Percentiles rank a stretch among this genome's conserved stretches.
phyloP scores from a whole-genome alignment of 2,113 vertebrate genomes.

The Tragulus kanchil region DNA sequence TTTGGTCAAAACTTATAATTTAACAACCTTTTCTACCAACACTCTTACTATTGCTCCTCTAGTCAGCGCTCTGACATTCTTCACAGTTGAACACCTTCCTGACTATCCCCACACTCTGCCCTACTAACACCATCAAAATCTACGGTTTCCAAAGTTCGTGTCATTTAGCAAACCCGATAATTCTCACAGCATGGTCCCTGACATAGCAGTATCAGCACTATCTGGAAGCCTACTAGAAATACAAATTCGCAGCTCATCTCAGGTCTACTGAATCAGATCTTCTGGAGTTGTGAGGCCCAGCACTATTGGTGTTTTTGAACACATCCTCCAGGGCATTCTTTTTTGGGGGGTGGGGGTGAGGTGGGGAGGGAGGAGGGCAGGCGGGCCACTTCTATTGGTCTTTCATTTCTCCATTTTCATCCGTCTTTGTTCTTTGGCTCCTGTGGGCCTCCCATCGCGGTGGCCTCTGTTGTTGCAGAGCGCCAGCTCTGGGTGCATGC shows the following conservation, averaged over 20 bases:
- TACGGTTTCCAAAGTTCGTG: background rate
- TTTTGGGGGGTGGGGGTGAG: too few relatives aligned
- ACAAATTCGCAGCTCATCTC: background rate
- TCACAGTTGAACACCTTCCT: background rate
- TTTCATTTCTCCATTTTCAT: too few relatives aligned
- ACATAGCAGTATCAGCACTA: background rate
- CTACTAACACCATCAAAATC: background rate
- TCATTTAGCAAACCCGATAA: background rate
- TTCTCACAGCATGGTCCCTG: background rate
- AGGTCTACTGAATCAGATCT: background rate
- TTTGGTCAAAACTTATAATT: slow-evolving; percentile 25
- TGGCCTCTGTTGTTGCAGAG: too few relatives aligned
- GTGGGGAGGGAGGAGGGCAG: too few relatives aligned
- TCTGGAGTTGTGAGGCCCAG: background rate
- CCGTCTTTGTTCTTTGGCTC: too few relatives aligned
- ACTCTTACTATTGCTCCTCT: background rate
- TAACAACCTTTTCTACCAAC: background rate
- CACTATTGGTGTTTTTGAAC: background rate
- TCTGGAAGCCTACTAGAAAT: background rate
- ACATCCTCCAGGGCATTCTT: background rate
- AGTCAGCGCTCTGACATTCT: background rate
- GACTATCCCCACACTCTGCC: background rate
- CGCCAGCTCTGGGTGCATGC: too few relatives aligned
- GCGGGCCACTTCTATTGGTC: too few relatives aligned
- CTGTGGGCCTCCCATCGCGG: too few relatives aligned